Evolutionary conservation across 1,140 invertebrate genomes (phyloP).

Genomic region (Atta colombica): DNA sequence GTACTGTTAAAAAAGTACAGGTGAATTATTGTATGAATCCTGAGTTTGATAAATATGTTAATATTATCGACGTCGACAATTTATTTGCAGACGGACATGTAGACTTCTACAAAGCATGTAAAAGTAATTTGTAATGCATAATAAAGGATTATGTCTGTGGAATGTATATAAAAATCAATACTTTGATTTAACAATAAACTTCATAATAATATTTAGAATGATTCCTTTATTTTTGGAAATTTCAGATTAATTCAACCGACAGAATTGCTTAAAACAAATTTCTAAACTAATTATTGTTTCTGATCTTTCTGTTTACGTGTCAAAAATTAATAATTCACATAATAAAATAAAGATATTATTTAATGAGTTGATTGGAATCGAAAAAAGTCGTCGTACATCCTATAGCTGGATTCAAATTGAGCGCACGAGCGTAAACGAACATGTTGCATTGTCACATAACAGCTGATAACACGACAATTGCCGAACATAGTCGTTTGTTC

Average conservation of each 20-base stretch:
- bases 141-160: conserved; percentile 6
- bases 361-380: no score
- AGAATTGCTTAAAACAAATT: neutral
- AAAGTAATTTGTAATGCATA: conserved; percentile 29
- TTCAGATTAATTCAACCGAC: neutral
- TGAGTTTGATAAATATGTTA: conserved; percentile 70
- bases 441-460: no score
- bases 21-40: conserved; percentile 52
- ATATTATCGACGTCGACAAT: conserved; percentile 50
- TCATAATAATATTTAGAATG: neutral
- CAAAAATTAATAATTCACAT: neutral
- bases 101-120: conserved; percentile 69
- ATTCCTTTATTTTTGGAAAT: neutral
- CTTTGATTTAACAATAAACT: neutral
- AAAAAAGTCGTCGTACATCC: neutral
- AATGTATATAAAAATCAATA: neutral
- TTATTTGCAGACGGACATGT: conserved; percentile 52
- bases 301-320: neutral
- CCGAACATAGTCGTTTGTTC: no score
- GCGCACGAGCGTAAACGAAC: neutral
- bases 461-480: no score
- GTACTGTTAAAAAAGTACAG: conserved; percentile 31
- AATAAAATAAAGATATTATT: neutral
- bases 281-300: neutral
- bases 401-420: neutral